Percentiles rank a stretch among this genome's conserved stretches.
These are phyloP conservation scores for Halictus rubicundus DNA, from an alignment of 1,140 invertebrate genomes.

Conservation along the genomic window DNA sequence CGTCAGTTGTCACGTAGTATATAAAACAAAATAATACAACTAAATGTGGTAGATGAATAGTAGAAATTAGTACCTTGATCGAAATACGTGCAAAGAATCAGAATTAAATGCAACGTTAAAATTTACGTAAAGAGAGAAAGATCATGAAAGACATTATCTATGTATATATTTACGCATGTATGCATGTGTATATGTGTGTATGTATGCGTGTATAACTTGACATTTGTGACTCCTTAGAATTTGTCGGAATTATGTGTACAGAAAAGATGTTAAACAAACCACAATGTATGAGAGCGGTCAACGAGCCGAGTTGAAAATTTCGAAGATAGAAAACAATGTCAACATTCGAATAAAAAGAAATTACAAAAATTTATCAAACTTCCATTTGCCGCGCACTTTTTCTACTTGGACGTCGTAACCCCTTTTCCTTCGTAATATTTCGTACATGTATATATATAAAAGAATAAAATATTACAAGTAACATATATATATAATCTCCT, in stretches of 20 bases:
- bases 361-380: not conserved
- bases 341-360: constrained; percentile 13
- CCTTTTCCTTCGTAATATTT: constrained; percentile 1
- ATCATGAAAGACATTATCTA: not conserved
- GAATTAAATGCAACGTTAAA: constrained; percentile 11
- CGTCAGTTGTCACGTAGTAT: constrained; percentile 26
- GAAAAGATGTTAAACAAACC: not conserved
- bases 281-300: not conserved
- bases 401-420: constrained; percentile 6
- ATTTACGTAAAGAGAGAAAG: constrained; percentile 2
- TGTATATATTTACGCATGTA: too few relatives aligned
- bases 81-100: not conserved
- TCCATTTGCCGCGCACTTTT: not conserved
- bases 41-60: constrained; percentile 2
- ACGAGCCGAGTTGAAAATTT: not conserved
- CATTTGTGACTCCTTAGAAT: not conserved
- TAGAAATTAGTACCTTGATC: not conserved
- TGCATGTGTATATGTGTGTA: too few relatives aligned
- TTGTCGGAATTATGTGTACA: not conserved
- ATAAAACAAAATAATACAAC: constrained; percentile 27
- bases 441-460: not conserved
- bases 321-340: not conserved
- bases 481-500: not conserved
- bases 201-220: not conserved
- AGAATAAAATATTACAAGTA: constrained; percentile 8